phyloP scores from a whole-genome alignment of 2,888 invertebrate genomes.

The Electrophaes corylata region DNA sequence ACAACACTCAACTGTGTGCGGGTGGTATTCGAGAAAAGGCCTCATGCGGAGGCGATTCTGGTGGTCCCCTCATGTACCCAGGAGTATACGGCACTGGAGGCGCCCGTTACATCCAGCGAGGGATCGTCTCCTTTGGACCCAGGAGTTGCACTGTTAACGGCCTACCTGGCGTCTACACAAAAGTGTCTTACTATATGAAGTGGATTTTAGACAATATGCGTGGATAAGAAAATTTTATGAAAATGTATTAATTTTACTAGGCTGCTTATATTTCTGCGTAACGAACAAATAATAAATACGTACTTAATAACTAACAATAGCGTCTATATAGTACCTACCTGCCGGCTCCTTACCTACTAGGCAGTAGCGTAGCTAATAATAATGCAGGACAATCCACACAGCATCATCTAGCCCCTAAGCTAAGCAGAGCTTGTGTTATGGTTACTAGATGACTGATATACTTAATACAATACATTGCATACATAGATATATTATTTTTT shows the following conservation, averaged over 20 bases:
- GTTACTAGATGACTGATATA: no score
- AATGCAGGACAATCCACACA: no score
- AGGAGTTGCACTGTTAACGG: constrained; percentile 77
- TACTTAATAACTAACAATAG: background rate
- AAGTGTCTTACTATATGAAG: constrained; percentile 78
- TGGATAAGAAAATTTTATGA: constrained; percentile 30
- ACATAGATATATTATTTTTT: no score
- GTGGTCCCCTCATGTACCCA: constrained; percentile 85
- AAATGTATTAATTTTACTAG: constrained; percentile 1
- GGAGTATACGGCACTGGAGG: constrained; percentile 57
- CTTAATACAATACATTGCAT: no score
- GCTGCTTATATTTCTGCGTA: background rate
- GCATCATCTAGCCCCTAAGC: no score
- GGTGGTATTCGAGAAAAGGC: constrained; percentile 82
- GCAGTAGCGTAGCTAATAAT: no score
- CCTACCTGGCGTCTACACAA: constrained; percentile 86
- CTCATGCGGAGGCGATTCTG: constrained; percentile 88
- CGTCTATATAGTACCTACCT: background rate
- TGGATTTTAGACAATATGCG: constrained; percentile 85
- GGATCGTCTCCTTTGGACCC: constrained; percentile 84
- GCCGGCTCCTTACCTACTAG: no score
- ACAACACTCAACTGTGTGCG: constrained; percentile 81
- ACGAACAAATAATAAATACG: background rate
- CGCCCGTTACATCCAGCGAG: constrained; percentile 83
- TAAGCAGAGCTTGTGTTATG: no score